Conservation (phyloP, 2,888 invertebrate species). For the Dryobotodes eremita region DNA sequence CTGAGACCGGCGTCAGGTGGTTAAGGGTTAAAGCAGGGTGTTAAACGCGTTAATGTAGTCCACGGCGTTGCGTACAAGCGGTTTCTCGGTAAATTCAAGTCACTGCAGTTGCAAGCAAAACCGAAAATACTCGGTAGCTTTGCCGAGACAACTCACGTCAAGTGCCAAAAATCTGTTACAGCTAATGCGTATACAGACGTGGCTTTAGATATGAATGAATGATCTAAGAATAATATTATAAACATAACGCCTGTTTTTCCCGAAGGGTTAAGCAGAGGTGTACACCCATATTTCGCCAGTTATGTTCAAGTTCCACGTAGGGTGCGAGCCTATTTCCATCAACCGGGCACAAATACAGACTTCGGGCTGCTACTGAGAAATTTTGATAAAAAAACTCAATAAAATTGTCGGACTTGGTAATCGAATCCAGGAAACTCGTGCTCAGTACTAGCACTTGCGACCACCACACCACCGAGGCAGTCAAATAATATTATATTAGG, state of each 20-base stretch:
- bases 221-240: background rate
- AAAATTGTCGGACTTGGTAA: background rate
- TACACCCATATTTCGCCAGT: background rate
- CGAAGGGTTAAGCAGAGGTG: background rate
- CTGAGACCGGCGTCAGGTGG: too few species aligned
- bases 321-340: too few species aligned
- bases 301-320: background rate
- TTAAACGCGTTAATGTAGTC: background rate
- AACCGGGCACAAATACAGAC: too few species aligned
- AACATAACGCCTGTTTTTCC: background rate
- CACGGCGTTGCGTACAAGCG: background rate
- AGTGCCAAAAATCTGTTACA: background rate
- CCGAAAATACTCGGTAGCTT: background rate
- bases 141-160: background rate
- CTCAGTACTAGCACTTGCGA: background rate
- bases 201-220: background rate
- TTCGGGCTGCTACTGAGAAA: too few species aligned
- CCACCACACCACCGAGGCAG: background rate
- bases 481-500: background rate
- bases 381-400: too few species aligned
- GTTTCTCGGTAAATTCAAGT: background rate
- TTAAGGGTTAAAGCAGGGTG: background rate
- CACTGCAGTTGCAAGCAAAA: slow-evolving; percentile 3
- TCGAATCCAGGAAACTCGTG: background rate
- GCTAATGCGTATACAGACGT: background rate